Percentiles rank a stretch among this genome's conserved stretches.
Conservation (phyloP, 64 coral and sea anemone genomes). For the Orbicella faveolata region DNA sequence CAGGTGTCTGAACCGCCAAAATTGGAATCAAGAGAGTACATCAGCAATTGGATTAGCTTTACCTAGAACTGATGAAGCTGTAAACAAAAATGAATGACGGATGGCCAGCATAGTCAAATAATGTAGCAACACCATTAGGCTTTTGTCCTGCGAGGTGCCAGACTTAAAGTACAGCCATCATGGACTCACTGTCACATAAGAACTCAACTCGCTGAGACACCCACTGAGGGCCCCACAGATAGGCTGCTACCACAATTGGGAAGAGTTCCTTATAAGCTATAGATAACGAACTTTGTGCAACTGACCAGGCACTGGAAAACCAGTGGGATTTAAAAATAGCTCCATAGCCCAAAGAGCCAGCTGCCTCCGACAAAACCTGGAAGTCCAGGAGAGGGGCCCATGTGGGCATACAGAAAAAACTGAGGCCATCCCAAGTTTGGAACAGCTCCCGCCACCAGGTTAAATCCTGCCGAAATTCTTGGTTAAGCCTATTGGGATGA, state of each 20-base stretch:
- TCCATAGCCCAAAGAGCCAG: too few relatives aligned
- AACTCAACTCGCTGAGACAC: background rate
- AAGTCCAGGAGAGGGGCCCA: too few relatives aligned
- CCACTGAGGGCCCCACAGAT: constrained; percentile 16
- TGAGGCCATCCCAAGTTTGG: too few relatives aligned
- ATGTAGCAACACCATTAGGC: background rate
- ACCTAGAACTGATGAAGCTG: background rate
- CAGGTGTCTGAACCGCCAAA: background rate
- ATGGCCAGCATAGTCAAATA: background rate
- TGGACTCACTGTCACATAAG: constrained; percentile 10
- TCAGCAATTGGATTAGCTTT: constrained; percentile 24
- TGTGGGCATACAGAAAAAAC: too few relatives aligned
- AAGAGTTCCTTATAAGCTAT: constrained; percentile 38
- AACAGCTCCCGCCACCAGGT: too few relatives aligned
- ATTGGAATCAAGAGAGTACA: constrained; percentile 36
- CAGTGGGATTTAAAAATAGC: too few relatives aligned
- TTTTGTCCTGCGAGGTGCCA: background rate
- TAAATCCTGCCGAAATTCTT: too few relatives aligned
- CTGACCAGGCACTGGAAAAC: background rate
- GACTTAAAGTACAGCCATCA: constrained; percentile 18
- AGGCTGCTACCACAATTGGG: background rate
- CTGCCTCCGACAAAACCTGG: too few relatives aligned
- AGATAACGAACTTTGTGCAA: background rate
- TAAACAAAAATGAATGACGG: background rate
- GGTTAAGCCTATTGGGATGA: too few relatives aligned